phyloP scores from a whole-genome alignment of 2,797 vertebrate genomes.

The Coilia nasus region DNA sequence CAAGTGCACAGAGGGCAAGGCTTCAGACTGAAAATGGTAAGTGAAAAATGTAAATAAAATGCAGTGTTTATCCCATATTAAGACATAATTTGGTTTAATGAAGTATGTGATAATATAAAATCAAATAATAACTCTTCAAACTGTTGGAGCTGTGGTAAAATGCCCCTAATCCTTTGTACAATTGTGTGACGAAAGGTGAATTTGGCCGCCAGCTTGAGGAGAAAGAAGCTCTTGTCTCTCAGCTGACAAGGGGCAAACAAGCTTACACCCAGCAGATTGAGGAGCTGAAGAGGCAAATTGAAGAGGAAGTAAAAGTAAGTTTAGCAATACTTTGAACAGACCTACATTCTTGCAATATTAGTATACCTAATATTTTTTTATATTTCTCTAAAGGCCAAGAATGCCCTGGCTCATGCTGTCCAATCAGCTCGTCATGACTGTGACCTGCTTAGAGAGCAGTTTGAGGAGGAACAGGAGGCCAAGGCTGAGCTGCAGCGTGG shows the following conservation, averaged over 20 bases:
- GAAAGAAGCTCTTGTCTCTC: constrained; percentile 85
- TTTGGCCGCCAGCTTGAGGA: constrained; percentile 82
- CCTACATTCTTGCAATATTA: neutral
- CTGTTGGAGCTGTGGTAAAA: too few relatives aligned
- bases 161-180: too few relatives aligned
- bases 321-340: neutral
- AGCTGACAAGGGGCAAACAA: constrained; percentile 69
- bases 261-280: neutral
- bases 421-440: constrained; percentile 82
- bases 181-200: constrained; percentile 73
- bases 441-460: constrained; percentile 83
- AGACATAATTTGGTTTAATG: too few relatives aligned
- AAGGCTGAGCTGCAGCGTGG: constrained; percentile 81
- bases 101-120: too few relatives aligned
- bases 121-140: too few relatives aligned
- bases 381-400: constrained; percentile 71
- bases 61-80: too few relatives aligned
- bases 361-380: neutral
- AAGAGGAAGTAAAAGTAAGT: constrained; percentile 71
- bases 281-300: neutral
- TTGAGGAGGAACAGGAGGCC: constrained; percentile 83
- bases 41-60: neutral
- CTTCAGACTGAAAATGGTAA: constrained; percentile 80
- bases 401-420: constrained; percentile 79
- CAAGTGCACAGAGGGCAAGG: constrained; percentile 73